A percentile compares a stretch with the other conserved stretches of the same genome.
These are phyloP conservation scores for Caradrina kadenii DNA, from an alignment of 2,888 invertebrate species.

Conservation along the genomic window DNA sequence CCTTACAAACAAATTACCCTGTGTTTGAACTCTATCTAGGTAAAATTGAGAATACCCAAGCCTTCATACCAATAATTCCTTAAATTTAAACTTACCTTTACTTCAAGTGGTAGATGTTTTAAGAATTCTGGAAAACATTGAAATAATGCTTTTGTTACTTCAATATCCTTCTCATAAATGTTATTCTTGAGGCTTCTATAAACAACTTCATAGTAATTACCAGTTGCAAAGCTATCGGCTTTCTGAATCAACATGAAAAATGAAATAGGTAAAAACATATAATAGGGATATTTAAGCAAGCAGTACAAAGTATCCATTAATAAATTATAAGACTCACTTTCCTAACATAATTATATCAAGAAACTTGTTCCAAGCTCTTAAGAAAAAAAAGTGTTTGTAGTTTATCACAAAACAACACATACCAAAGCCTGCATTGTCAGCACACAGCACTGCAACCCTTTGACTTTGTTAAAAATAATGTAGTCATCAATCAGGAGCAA, in stretches of 20 bases:
- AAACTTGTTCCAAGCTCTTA: not conserved
- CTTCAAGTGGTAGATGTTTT: constrained; percentile 71
- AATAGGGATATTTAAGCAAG: not conserved
- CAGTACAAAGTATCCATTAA: not conserved
- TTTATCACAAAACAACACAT: constrained; percentile 52
- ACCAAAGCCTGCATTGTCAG: constrained; percentile 79
- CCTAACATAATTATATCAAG: not conserved
- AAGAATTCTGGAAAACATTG: constrained; percentile 74
- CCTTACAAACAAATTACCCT: too few relatives aligned
- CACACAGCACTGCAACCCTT: constrained; percentile 78
- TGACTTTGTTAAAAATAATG: constrained; percentile 74
- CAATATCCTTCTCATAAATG: constrained; percentile 75
- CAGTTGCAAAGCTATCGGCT: constrained; percentile 71
- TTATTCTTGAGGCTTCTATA: constrained; percentile 76
- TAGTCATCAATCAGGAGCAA: constrained; percentile 82
- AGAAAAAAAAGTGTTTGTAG: not conserved
- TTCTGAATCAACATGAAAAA: constrained; percentile 58
- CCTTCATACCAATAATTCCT: too few relatives aligned
- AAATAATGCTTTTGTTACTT: constrained; percentile 74
- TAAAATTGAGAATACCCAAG: too few relatives aligned
- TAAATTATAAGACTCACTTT: not conserved
- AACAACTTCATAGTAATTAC: constrained; percentile 86
- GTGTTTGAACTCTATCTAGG: too few relatives aligned
- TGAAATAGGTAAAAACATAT: not conserved
- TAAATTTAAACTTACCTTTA: constrained; percentile 71